Evolutionary conservation across 1,140 invertebrate species (phyloP).

Genomic region (Periplaneta americana): DNA sequence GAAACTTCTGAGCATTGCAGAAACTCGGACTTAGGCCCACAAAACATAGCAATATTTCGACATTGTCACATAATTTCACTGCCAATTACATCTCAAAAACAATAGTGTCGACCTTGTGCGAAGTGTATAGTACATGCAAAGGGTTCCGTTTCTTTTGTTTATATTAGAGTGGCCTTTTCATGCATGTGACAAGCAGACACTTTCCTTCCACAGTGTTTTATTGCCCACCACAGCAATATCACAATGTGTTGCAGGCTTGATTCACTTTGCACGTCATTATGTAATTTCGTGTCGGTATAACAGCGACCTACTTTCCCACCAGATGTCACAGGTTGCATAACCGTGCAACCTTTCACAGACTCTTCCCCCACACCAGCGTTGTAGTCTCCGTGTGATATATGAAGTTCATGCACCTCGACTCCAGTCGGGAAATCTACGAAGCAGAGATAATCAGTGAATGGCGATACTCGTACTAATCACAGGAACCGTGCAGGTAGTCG

Average conservation of each 20-base stretch:
- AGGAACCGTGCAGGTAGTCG: too few species aligned
- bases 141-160: neutral
- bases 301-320: neutral
- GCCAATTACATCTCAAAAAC: too few species aligned
- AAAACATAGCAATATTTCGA: too few species aligned
- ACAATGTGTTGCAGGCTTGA: neutral
- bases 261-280: too few species aligned
- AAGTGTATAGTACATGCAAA: too few species aligned
- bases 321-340: neutral
- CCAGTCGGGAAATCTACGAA: too few species aligned
- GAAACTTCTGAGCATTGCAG: too few species aligned
- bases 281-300: neutral
- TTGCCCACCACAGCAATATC: neutral
- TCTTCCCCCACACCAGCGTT: neutral
- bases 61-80: too few species aligned
- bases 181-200: neutral
- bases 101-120: too few species aligned
- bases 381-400: neutral
- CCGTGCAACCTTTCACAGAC: neutral
- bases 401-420: neutral
- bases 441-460: too few species aligned
- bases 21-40: too few species aligned
- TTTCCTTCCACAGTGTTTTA: neutral
- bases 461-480: too few species aligned
- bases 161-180: neutral